phyloP scores from a whole-genome alignment of 2,888 invertebrate species.

The Caenorhabditis panamensis region DNA sequence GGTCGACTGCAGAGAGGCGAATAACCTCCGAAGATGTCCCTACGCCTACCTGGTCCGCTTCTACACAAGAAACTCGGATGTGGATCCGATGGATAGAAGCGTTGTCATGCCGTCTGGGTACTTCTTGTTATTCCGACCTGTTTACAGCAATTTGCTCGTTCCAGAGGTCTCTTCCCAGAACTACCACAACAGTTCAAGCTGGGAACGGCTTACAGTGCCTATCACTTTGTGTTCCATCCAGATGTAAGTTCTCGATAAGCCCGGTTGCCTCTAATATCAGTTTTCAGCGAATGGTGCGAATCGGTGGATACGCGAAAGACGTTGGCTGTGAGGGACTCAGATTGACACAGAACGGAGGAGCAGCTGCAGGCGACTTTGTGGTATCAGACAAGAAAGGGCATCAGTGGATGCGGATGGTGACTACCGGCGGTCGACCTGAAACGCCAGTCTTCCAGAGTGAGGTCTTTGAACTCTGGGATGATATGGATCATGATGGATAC shows the following conservation, averaged over 20 bases:
- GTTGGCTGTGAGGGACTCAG: neutral
- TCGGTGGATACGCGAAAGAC: constrained; percentile 23
- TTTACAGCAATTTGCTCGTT: neutral
- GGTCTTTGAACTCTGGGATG: constrained; percentile 39
- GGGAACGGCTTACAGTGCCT: constrained; percentile 12
- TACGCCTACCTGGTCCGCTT: constrained; percentile 21
- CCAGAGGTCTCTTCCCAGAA: constrained; percentile 18
- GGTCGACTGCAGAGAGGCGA: neutral
- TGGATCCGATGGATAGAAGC: constrained; percentile 9
- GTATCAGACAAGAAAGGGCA: constrained; percentile 13
- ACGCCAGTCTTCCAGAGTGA: constrained; percentile 4
- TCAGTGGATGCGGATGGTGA: constrained; percentile 11
- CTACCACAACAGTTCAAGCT: constrained; percentile 31
- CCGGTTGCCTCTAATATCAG: too few species aligned
- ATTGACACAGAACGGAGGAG: too few species aligned
- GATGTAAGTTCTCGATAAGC: constrained; percentile 14
- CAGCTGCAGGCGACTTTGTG: too few species aligned
- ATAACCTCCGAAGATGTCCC: neutral
- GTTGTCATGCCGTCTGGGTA: constrained; percentile 40
- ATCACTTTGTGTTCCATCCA: constrained; percentile 8
- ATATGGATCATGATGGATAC: neutral
- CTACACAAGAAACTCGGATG: neutral
- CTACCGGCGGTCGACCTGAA: neutral
- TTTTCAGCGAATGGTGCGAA: constrained; percentile 44
- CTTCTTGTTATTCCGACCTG: neutral